Evolutionary conservation across 2,888 invertebrate genomes (phyloP), one percentile per base, ranked within the genome.

Genomic region (Ypsolopha sequella): DNA sequence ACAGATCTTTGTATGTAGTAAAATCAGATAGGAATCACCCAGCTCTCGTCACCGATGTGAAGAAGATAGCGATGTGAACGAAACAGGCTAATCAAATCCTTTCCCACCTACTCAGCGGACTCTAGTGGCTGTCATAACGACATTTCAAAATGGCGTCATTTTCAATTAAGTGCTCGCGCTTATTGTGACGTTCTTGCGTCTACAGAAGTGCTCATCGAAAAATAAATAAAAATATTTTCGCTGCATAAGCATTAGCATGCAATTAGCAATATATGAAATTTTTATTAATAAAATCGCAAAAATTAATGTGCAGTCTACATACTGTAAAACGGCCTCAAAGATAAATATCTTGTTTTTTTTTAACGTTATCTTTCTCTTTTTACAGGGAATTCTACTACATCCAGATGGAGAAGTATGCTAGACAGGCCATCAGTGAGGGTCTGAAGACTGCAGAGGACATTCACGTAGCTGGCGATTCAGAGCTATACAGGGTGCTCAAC

Each of bases 401-500:
- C 77, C 99, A 99, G 89, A 99, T 99, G 99, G 99, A 99, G 89
- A 99, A 99, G 87, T 99, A 98, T 87, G 99, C 99, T 57, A 91
- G 99, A 64, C 98, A 99, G 85, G 96, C 98, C 48, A 93, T 99
- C 68, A 96, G 96, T 64, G 99, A 99, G 88, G 99, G 99, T 56
- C 91, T 97, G 66, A 96, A 96, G 80, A 92, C 91, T 68, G 91
- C 94, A 14, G 98, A 98, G 61, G 98, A 99, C 72, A 89, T 99
- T 55, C 93, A 94, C 76, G 97, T 99, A 54, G 95, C 94, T 56
- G 92, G 92, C 53, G 99, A 99, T 85, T 97, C 97, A 55, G 99
- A 99, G 87, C 91, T 99, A 64, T 98, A 98, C 89, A 91, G 99
- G 77, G 96, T 97, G 72, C 93, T 99, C 69, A 99, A 99, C 87